A percentile compares a stretch with the other conserved stretches of the same genome.
These are phyloP conservation scores for Andrena marginata DNA, from an alignment of 2,888 invertebrate genomes.

Conservation along the genomic window DNA sequence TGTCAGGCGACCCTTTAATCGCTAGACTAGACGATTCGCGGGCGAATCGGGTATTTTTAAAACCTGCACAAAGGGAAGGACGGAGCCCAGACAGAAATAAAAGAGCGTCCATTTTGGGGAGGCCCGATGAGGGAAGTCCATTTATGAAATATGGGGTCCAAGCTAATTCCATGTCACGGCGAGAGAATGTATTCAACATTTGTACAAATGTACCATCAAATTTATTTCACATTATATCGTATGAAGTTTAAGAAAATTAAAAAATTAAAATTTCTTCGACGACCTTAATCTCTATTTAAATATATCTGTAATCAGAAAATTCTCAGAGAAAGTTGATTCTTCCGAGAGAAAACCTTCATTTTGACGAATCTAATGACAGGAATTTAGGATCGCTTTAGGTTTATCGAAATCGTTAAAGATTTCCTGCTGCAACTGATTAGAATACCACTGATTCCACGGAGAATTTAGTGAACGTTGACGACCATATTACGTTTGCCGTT, in stretches of 20 bases:
- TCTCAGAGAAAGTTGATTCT: neutral
- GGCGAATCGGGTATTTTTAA: conserved; percentile 62
- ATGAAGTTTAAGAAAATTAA: neutral
- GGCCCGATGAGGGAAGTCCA: conserved; percentile 12
- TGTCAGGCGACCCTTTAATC: conserved; percentile 24
- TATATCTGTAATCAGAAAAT: too few species aligned
- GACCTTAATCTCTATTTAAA: neutral
- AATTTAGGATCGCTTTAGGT: neutral
- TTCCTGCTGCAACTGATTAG: neutral
- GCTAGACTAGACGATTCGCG: conserved; percentile 43
- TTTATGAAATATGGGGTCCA: conserved; percentile 7
- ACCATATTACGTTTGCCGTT: neutral
- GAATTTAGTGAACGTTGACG: neutral
- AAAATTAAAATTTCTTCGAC: neutral
- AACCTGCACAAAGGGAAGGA: conserved; percentile 37
- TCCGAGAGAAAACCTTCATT: neutral
- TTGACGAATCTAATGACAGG: neutral
- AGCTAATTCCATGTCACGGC: neutral
- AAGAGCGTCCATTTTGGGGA: conserved; percentile 15
- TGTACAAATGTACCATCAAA: too few species aligned
- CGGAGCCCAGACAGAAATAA: conserved; percentile 56
- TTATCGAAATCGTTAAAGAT: neutral
- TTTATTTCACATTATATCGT: too few species aligned
- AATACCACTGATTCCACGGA: neutral
- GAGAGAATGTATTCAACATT: conserved; percentile 1